Evolutionary conservation across 92 coral and sea anemone genomes (phyloP).

Genomic region (Plumapathes pennacea): DNA sequence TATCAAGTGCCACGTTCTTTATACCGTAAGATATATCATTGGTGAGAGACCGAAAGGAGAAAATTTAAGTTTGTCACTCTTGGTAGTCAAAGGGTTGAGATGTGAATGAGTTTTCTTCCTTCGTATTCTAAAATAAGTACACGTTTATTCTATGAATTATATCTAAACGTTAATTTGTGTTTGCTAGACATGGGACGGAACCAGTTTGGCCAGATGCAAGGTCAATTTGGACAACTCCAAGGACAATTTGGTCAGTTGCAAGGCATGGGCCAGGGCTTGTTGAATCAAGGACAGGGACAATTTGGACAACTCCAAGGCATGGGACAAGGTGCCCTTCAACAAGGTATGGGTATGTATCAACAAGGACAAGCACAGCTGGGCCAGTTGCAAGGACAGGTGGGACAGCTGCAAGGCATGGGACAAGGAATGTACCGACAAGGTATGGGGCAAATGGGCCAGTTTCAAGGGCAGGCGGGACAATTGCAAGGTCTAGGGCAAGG

Average conservation of each 20-base stretch:
- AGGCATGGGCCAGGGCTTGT: conserved; percentile 56
- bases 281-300: conserved; percentile 66
- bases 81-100: too few relatives aligned
- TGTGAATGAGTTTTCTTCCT: too few relatives aligned
- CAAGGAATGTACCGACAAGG: conserved; percentile 32
- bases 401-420: conserved; percentile 48
- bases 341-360: conserved; percentile 30
- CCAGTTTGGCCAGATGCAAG: conserved; percentile 14
- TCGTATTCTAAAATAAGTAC: too few relatives aligned
- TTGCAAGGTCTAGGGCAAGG: too few relatives aligned
- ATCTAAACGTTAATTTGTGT: too few relatives aligned
- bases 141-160: too few relatives aligned
- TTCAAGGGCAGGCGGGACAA: conserved; percentile 5
- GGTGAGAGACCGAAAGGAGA: too few relatives aligned
- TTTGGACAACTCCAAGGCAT: conserved; percentile 60
- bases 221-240: background rate
- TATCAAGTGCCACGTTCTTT: too few relatives aligned
- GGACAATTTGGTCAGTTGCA: background rate
- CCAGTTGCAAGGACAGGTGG: conserved; percentile 43
- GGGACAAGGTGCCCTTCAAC: conserved; percentile 58
- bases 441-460: conserved; percentile 15
- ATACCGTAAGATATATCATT: too few relatives aligned
- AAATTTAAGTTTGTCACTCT: too few relatives aligned
- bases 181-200: too few relatives aligned
- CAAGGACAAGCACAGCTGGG: conserved; percentile 25